Conservation (phyloP, 2,113 vertebrate genomes). For the Picathartes gymnocephalus region DNA sequence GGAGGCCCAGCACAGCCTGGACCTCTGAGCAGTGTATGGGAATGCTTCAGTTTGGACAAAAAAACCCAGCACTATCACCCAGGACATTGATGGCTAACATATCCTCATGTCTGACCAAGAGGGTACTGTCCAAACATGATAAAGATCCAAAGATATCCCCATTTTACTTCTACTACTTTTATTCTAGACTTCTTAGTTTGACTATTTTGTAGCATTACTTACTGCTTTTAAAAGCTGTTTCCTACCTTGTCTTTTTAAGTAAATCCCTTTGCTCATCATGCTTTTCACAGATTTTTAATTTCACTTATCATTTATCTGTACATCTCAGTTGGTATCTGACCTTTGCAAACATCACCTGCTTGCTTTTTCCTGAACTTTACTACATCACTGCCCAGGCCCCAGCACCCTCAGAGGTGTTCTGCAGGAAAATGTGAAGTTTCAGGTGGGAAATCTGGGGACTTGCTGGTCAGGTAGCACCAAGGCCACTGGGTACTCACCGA, state of each 20-base stretch:
- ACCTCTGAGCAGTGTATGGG: accelerated
- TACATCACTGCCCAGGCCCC: background rate
- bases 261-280: background rate
- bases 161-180: background rate
- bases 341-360: background rate
- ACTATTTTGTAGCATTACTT: background rate
- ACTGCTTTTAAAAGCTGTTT: background rate
- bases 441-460: accelerated
- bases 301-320: background rate
- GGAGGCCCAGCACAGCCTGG: background rate
- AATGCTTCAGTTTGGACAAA: background rate
- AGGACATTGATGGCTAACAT: background rate
- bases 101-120: background rate
- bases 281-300: background rate
- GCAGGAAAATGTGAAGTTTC: background rate
- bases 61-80: background rate
- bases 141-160: background rate
- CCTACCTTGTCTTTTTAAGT: background rate
- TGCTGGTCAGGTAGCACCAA: background rate
- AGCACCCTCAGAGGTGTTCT: background rate
- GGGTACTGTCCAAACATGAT: background rate
- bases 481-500: conserved; percentile 82
- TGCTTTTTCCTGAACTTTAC: background rate
- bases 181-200: background rate
- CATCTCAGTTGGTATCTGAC: background rate